Conservation (phyloP, 2,113 vertebrate genomes). For the Corythaixoides concolor region DNA sequence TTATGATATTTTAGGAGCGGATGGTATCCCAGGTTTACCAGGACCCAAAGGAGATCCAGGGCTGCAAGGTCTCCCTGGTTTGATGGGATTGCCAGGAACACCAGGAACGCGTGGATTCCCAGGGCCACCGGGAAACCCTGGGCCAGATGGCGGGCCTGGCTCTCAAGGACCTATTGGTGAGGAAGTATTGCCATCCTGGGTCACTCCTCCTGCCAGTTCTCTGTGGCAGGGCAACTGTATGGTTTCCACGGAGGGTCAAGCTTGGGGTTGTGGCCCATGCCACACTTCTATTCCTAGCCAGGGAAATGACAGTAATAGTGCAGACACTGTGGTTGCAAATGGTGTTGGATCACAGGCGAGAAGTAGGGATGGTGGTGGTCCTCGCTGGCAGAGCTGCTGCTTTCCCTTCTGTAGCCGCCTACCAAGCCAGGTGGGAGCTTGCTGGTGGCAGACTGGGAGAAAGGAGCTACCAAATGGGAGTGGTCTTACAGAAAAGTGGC, state of each 20-base stretch:
- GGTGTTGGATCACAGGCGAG: background rate
- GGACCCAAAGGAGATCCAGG: conserved; percentile 85
- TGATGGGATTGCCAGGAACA: conserved; percentile 65
- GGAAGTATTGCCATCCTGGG: background rate
- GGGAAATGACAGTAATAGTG: background rate
- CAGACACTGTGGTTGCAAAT: background rate
- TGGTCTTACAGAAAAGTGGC: background rate
- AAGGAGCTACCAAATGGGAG: background rate
- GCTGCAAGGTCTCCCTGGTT: conserved; percentile 72
- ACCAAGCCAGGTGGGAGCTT: background rate
- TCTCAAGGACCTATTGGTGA: conserved; percentile 70
- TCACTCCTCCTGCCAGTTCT: background rate
- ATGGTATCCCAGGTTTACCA: conserved; percentile 85
- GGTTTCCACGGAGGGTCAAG: background rate
- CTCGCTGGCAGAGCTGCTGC: background rate
- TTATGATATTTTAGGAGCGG: conserved; percentile 69
- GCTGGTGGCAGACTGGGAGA: background rate
- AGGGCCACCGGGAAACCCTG: conserved; percentile 81
- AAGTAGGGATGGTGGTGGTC: background rate
- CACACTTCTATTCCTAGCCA: background rate
- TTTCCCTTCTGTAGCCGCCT: background rate
- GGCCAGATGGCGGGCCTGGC: conserved; percentile 66
- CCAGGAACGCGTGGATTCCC: conserved; percentile 77
- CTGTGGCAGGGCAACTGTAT: background rate
- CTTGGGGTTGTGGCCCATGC: background rate